A percentile compares a stretch with the other conserved stretches of the same genome.
phyloP scores from a whole-genome alignment of 2,113 vertebrate genomes.

The Paralichthys olivaceus region DNA sequence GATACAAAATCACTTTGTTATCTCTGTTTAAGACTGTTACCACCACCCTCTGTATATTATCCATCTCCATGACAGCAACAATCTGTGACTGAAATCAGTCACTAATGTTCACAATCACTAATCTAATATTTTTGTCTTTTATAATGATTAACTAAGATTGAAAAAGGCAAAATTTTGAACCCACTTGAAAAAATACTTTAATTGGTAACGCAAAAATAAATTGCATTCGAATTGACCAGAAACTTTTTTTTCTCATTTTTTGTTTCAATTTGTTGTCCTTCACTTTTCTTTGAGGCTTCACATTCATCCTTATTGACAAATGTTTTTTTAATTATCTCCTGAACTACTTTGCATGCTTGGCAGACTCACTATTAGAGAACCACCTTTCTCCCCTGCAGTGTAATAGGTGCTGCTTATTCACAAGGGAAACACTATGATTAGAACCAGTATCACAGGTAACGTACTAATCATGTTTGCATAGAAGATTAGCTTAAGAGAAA shows the following conservation, averaged over 20 bases:
- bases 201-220: not conserved
- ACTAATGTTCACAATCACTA: not conserved
- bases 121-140: not conserved
- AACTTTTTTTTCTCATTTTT: not conserved
- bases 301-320: not conserved
- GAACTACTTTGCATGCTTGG: not conserved
- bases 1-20: not conserved
- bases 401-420: constrained; percentile 7
- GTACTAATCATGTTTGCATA: constrained; percentile 10
- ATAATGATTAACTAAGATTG: not conserved
- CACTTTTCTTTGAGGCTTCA: not conserved
- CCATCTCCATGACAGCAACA: not conserved
- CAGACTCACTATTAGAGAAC: not conserved
- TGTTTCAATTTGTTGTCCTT: not conserved
- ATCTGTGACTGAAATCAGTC: not conserved
- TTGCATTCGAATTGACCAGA: no score
- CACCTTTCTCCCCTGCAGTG: not conserved
- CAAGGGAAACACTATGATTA: constrained; percentile 6
- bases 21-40: not conserved
- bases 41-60: not conserved
- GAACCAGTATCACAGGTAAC: constrained; percentile 4
- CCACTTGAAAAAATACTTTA: no score
- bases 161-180: no score
- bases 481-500: constrained; percentile 9
- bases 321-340: not conserved